Evolutionary conservation across 2,113 vertebrate species (phyloP).

Genomic region (Pteropus alecto): DNA sequence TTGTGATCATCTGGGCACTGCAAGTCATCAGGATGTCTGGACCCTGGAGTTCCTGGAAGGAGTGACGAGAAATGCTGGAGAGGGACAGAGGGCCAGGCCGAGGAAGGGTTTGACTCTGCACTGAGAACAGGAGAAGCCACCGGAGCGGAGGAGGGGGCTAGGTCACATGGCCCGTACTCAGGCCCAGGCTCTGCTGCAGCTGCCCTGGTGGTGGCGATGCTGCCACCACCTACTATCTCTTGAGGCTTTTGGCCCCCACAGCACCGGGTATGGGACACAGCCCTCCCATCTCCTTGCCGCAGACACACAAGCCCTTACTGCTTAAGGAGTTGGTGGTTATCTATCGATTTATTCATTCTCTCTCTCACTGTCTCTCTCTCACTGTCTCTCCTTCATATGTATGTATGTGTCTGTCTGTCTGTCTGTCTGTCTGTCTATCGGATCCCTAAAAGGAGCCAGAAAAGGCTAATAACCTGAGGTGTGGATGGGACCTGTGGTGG

Average conservation of each 20-base stretch:
- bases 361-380: too few species aligned
- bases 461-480: not conserved
- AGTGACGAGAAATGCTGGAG: not conserved
- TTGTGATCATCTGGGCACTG: not conserved
- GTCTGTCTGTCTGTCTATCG: not conserved
- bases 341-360: too few species aligned
- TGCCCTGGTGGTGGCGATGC: not conserved
- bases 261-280: accelerated
- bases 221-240: not conserved
- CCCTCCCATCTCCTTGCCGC: not conserved
- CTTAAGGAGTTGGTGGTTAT: not conserved
- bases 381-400: too few species aligned
- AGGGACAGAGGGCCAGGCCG: not conserved
- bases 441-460: not conserved
- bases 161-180: not conserved
- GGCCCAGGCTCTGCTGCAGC: not conserved
- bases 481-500: not conserved
- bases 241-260: not conserved
- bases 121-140: not conserved
- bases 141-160: accelerated
- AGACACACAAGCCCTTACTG: not conserved
- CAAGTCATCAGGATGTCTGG: not conserved
- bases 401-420: too few species aligned
- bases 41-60: not conserved
- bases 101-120: not conserved